These are phyloP conservation scores for Lota lota DNA, from an alignment of 2,113 vertebrate genomes.

Conservation along the genomic window DNA sequence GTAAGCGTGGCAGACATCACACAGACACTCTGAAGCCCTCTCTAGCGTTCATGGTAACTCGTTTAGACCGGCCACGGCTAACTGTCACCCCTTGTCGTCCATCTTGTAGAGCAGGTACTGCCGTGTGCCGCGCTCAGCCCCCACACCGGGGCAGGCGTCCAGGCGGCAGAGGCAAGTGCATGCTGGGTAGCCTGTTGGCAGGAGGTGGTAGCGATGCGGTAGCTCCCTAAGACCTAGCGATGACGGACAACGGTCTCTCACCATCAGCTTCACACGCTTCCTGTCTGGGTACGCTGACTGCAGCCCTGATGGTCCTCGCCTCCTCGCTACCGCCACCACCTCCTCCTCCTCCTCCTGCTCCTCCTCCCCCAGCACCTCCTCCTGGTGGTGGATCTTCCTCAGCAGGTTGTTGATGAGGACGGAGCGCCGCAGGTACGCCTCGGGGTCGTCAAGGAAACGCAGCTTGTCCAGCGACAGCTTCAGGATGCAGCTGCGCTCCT, in stretches of 20 bases:
- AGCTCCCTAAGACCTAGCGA: slow-evolving; percentile 85
- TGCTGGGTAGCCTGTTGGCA: slow-evolving; percentile 80
- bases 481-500: slow-evolving; percentile 95
- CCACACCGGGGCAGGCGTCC: slow-evolving; percentile 78
- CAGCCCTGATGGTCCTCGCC: slow-evolving; percentile 47
- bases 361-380: slow-evolving; percentile 76
- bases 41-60: no score
- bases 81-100: slow-evolving; percentile 81
- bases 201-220: slow-evolving; percentile 81
- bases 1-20: no score
- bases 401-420: slow-evolving; percentile 99
- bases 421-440: slow-evolving; percentile 91
- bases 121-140: slow-evolving; percentile 76
- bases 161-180: slow-evolving; percentile 82
- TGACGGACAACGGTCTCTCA: slow-evolving; percentile 86
- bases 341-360: slow-evolving; percentile 76
- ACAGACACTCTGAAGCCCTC: no score
- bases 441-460: slow-evolving; percentile 93
- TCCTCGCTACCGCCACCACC: slow-evolving; percentile 4
- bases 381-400: slow-evolving; percentile 94
- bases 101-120: slow-evolving; percentile 89
- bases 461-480: slow-evolving; percentile 96
- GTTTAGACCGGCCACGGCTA: no score
- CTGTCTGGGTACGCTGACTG: slow-evolving; percentile 73
- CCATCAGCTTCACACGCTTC: slow-evolving; percentile 91